Percentiles rank a stretch among this genome's conserved stretches.
phyloP scores from a whole-genome alignment of 2,113 vertebrate species.

The Antidorcas marsupialis region DNA sequence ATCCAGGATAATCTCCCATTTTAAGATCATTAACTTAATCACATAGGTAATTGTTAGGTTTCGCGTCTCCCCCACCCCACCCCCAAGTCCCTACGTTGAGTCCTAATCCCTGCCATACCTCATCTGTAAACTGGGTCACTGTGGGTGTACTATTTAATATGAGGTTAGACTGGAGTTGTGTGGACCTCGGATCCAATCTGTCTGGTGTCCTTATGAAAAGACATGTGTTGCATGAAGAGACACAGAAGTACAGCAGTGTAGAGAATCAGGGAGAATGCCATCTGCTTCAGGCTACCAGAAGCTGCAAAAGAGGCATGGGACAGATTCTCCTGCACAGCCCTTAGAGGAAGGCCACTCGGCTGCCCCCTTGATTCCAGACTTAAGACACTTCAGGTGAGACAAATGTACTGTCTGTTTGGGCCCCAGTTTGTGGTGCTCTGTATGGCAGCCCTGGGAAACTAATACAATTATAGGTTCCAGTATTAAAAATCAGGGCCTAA shows the following conservation, averaged over 20 bases:
- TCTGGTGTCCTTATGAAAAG: background rate
- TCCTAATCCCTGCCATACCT: background rate
- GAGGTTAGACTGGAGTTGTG: background rate
- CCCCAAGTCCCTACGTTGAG: background rate
- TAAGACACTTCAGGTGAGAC: background rate
- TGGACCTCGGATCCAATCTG: background rate
- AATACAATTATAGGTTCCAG: background rate
- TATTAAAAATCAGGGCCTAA: background rate
- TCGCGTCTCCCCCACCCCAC: background rate
- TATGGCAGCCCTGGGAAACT: background rate
- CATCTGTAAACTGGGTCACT: background rate
- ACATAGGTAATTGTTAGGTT: background rate
- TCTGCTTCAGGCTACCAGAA: background rate
- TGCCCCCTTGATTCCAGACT: background rate
- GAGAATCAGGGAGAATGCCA: no score
- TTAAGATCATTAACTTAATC: background rate
- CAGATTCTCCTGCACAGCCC: background rate
- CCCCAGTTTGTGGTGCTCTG: background rate
- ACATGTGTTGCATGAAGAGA: background rate
- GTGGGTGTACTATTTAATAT: background rate
- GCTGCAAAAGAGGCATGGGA: background rate
- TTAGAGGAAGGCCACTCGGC: background rate
- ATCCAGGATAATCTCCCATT: background rate
- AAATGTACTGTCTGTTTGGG: background rate
- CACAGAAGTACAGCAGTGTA: background rate